phyloP scores from a whole-genome alignment of 2,888 invertebrate species.

The Tetranychus truncatus region DNA sequence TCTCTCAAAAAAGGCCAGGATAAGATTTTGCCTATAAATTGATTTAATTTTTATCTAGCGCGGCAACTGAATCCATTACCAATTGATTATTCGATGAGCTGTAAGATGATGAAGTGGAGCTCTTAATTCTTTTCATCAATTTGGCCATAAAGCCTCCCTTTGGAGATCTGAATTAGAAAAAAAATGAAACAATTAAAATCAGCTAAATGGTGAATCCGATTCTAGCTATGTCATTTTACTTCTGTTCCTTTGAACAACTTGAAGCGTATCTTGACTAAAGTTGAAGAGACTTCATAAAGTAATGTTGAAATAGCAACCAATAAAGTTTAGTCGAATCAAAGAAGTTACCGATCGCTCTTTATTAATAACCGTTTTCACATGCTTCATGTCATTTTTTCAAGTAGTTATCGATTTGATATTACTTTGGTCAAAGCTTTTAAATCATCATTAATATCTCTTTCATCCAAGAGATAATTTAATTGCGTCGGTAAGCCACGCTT shows the following conservation, averaged over 20 bases:
- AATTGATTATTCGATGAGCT: background rate
- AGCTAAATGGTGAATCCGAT: background rate
- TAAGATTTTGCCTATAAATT: slow-evolving; percentile 12
- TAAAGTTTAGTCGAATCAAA: too few species aligned
- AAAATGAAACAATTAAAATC: background rate
- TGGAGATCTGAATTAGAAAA: background rate
- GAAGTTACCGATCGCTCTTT: too few species aligned
- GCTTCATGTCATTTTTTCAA: too few species aligned
- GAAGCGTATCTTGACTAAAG: background rate
- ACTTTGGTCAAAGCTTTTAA: slow-evolving; percentile 39
- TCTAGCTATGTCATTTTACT: background rate
- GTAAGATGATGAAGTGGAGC: background rate
- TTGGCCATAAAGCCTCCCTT: background rate
- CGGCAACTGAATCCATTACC: background rate
- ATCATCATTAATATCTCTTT: slow-evolving; percentile 70
- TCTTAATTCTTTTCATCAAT: background rate
- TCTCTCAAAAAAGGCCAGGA: slow-evolving; percentile 10
- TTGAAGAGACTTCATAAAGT: background rate
- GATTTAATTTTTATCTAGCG: background rate
- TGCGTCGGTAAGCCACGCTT: slow-evolving; percentile 57
- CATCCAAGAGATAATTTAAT: slow-evolving; percentile 68
- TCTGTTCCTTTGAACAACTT: background rate
- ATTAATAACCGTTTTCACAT: too few species aligned
- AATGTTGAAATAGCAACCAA: background rate
- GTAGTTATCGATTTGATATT: background rate